Evolutionary conservation across 1,140 invertebrate genomes (phyloP).

Genomic region (Pteromalus puparum): DNA sequence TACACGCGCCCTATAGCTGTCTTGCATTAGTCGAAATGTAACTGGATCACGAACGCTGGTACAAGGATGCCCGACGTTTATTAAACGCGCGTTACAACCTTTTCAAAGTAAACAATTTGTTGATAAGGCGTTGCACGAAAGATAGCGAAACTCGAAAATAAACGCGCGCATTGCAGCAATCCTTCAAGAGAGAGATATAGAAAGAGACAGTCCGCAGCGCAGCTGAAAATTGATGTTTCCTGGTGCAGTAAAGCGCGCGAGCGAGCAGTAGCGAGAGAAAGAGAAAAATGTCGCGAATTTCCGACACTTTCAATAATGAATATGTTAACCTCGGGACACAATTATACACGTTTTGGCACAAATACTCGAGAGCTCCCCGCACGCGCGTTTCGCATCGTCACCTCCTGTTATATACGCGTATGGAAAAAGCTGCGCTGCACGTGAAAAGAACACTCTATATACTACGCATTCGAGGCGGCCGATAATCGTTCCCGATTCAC

Average conservation of each 20-base stretch:
- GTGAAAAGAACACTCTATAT: not conserved
- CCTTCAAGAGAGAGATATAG: no score
- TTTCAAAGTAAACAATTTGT: no score
- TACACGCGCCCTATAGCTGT: not conserved
- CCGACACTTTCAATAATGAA: conserved; percentile 45
- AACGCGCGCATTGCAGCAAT: not conserved
- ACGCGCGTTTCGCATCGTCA: not conserved
- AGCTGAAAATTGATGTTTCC: conserved; percentile 38
- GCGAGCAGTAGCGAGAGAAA: not conserved
- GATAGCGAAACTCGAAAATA: conserved; percentile 3
- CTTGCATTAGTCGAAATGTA: not conserved
- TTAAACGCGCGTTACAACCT: no score
- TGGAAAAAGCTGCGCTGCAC: not conserved
- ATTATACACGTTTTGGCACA: conserved; percentile 47
- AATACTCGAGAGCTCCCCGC: not conserved
- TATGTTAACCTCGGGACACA: conserved; percentile 46
- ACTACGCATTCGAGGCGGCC: no score
- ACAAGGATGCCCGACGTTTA: not conserved
- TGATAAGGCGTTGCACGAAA: no score
- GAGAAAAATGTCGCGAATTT: conserved; percentile 33
- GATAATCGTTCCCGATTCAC: no score
- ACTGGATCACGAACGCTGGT: not conserved
- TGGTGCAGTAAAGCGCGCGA: not conserved
- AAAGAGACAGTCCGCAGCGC: not conserved
- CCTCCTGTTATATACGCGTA: not conserved